Conservation (phyloP, 2,113 vertebrate species). For the Mustela lutreola region DNA sequence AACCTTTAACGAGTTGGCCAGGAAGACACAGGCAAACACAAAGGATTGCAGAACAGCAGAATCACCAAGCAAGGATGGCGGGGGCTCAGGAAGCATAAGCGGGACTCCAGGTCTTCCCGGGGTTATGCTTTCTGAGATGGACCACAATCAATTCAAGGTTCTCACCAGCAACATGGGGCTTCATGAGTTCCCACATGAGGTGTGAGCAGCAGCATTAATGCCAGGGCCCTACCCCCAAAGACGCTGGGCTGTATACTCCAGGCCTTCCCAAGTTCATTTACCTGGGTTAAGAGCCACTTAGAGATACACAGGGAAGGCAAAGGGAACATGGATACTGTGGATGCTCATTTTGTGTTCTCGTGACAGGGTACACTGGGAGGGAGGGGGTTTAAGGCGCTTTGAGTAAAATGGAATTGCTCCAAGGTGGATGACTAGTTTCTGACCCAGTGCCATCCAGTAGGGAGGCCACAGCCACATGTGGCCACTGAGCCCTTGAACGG, state of each 20-base stretch:
- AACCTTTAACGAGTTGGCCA: background rate
- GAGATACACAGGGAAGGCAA: background rate
- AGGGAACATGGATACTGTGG: too few relatives aligned
- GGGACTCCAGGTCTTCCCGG: too few relatives aligned
- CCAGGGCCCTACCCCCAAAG: background rate
- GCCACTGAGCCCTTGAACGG: background rate
- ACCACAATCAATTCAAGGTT: background rate
- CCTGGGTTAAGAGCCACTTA: background rate
- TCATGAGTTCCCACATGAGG: background rate
- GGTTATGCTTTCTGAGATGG: background rate
- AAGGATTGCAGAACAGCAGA: background rate
- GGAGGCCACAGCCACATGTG: background rate
- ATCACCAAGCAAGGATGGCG: accelerated
- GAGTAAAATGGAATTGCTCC: background rate
- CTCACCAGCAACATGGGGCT: background rate
- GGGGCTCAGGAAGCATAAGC: background rate
- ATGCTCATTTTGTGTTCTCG: background rate
- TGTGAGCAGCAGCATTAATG: background rate
- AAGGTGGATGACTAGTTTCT: background rate
- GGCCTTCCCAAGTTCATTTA: background rate
- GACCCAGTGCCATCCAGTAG: background rate
- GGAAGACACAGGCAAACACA: too few relatives aligned
- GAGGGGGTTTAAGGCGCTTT: background rate
- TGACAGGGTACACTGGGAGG: background rate
- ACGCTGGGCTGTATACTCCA: accelerated